phyloP scores from a whole-genome alignment of 2,888 invertebrate species.

The Pristionchus fissidentatus region DNA sequence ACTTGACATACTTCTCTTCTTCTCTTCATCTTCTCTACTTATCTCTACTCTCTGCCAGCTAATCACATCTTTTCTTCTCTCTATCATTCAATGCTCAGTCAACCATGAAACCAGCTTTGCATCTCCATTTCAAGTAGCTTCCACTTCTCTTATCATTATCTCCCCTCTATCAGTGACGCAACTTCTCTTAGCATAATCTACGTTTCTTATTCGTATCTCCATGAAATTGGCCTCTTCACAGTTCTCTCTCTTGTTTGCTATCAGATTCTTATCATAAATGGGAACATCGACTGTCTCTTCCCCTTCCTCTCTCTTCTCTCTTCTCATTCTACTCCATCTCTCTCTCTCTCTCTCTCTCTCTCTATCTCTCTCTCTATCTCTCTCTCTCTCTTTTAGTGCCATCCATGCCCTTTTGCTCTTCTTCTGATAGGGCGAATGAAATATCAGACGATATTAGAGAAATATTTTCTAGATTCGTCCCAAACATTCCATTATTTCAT shows the following conservation, averaged over 20 bases:
- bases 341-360: neutral
- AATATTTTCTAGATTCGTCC: too few species aligned
- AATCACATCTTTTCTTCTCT: neutral
- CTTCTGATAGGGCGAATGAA: neutral
- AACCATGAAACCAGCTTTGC: constrained; percentile 33
- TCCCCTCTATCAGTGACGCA: too few species aligned
- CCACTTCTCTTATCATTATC: constrained; percentile 39
- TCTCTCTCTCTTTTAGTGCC: constrained; percentile 3
- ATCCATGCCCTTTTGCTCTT: constrained; percentile 24
- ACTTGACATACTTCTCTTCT: constrained; percentile 17
- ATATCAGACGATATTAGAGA: neutral
- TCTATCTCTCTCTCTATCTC: too few species aligned
- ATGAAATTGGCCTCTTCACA: neutral
- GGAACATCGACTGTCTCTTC: neutral
- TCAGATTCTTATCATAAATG: neutral
- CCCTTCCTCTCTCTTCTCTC: neutral
- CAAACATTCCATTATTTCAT: too few species aligned
- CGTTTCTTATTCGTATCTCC: neutral
- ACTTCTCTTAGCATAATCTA: neutral
- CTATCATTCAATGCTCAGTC: constrained; percentile 12
- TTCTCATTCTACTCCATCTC: neutral
- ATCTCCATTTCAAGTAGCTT: constrained; percentile 22
- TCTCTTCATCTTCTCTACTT: too few species aligned
- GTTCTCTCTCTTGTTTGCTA: neutral
- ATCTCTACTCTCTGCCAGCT: too few species aligned